These are phyloP conservation scores for Paramuricea clavata DNA, from an alignment of 92 coral and sea anemone species.

Conservation along the genomic window DNA sequence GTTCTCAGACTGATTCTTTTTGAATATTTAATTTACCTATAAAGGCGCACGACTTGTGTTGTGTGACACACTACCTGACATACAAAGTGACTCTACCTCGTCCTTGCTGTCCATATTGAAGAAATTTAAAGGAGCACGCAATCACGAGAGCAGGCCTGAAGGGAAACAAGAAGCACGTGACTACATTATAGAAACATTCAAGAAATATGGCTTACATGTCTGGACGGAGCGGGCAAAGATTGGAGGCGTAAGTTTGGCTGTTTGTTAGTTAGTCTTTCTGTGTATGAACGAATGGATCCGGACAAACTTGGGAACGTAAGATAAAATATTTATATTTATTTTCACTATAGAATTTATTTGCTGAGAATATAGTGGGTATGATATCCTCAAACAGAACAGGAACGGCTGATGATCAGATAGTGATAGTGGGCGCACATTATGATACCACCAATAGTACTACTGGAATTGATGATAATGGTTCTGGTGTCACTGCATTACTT, in stretches of 20 bases:
- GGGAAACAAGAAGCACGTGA: constrained; percentile 68
- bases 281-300: no score
- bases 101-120: background rate
- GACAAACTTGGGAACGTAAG: no score
- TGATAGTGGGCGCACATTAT: no score
- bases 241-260: background rate
- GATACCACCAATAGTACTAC: no score
- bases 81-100: background rate
- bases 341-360: background rate
- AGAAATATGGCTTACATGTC: constrained; percentile 73
- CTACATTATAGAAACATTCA: constrained; percentile 70
- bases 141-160: background rate
- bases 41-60: no score
- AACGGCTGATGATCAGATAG: constrained; percentile 61
- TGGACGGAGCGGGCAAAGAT: constrained; percentile 77
- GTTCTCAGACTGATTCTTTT: no score
- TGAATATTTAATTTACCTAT: no score
- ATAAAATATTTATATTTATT: background rate
- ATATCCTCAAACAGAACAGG: background rate
- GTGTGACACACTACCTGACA: no score
- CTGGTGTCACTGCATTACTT: background rate
- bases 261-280: no score
- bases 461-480: background rate
- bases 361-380: constrained; percentile 2
- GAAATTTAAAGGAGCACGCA: background rate